Conservation (phyloP, 1,140 invertebrate genomes). For the Muscidifurax raptorellus region DNA sequence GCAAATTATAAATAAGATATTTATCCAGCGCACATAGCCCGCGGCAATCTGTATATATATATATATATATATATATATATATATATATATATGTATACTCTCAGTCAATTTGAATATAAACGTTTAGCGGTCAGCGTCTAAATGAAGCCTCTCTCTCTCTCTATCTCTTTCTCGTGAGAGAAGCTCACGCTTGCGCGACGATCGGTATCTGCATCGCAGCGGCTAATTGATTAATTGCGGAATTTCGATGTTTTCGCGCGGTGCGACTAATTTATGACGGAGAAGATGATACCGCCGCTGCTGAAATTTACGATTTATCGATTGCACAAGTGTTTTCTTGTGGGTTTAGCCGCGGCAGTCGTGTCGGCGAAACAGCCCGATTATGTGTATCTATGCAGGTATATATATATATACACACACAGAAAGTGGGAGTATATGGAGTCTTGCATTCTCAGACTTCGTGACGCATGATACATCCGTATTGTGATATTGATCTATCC, state of each 20-base stretch:
- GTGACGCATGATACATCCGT: constrained; percentile 70
- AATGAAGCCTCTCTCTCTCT: not conserved
- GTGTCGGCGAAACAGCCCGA: not conserved
- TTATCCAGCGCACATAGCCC: not conserved
- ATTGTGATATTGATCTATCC: constrained; percentile 68
- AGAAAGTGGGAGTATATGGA: constrained; percentile 9
- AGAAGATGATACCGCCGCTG: not conserved
- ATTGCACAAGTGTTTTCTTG: constrained; percentile 52
- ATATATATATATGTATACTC: no score
- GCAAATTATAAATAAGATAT: constrained; percentile 19
- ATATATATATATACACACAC: not conserved
- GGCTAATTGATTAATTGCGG: constrained; percentile 52
- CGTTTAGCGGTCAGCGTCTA: constrained; percentile 14
- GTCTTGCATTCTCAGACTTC: constrained; percentile 57
- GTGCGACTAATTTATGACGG: constrained; percentile 35
- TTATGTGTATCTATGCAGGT: not conserved
- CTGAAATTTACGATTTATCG: constrained; percentile 50
- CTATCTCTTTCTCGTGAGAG: not conserved
- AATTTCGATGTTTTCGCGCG: constrained; percentile 23
- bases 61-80: no score
- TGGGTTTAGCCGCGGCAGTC: constrained; percentile 10
- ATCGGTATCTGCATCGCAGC: not conserved
- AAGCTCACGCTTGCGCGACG: not conserved
- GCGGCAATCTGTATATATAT: not conserved
- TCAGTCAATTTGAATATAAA: not conserved